These are phyloP conservation scores for Onychomys torridus DNA, from an alignment of 2,797 vertebrate species.

Conservation along the genomic window DNA sequence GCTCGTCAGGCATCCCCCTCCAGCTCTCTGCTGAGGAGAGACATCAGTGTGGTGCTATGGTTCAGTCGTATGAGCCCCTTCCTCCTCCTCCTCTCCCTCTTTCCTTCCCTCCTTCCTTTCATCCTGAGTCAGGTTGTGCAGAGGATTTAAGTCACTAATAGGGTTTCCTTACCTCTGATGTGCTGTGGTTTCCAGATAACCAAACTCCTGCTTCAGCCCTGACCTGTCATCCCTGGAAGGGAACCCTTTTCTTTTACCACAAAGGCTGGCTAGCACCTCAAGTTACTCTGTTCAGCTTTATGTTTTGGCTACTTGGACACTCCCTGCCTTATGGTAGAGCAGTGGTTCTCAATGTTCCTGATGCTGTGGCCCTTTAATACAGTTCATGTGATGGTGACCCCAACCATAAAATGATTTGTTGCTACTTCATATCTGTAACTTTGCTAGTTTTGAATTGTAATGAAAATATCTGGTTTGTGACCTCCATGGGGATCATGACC, in stretches of 20 bases:
- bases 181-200: constrained; percentile 16
- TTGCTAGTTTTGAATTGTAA: background rate
- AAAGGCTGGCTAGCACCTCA: background rate
- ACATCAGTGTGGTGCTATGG: background rate
- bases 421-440: background rate
- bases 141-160: constrained; percentile 30
- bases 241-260: background rate
- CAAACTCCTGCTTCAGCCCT: background rate
- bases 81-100: background rate
- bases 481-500: background rate
- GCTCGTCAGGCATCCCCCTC: background rate
- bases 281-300: background rate
- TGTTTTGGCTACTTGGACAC: background rate
- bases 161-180: background rate
- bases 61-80: background rate
- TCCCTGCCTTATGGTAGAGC: background rate
- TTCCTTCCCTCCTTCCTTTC: background rate
- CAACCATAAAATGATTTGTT: background rate
- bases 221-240: background rate
- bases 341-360: background rate
- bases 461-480: background rate
- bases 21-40: background rate
- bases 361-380: background rate
- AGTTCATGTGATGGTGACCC: background rate
- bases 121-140: background rate